Conservation (phyloP, 37 sponge, comb jelly and placozoan genomes). For the Dysidea cf. avara region DNA sequence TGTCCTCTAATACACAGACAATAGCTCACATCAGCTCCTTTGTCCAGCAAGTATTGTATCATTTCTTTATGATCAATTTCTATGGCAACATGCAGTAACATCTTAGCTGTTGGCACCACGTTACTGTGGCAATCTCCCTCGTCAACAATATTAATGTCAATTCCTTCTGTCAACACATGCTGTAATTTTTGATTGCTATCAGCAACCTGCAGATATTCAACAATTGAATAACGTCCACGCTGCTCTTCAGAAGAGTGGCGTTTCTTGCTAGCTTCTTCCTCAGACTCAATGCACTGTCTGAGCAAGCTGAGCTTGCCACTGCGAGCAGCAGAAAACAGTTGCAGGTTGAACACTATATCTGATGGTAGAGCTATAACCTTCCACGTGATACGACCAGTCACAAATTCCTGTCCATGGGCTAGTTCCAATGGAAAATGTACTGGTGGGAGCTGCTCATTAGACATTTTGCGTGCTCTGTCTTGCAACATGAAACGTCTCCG, state of each 20-base stretch:
- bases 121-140: too few relatives aligned
- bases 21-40: conserved; percentile 70
- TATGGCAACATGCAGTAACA: conserved; percentile 75
- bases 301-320: conserved; percentile 20
- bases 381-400: conserved; percentile 54
- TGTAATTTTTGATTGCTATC: too few relatives aligned
- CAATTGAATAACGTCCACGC: too few relatives aligned
- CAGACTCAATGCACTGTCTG: conserved; percentile 6
- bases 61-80: conserved; percentile 50
- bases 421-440: background rate
- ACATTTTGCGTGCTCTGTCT: background rate
- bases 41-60: conserved; percentile 50
- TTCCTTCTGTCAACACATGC: background rate
- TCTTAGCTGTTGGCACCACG: background rate
- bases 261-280: background rate
- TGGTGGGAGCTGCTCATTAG: too few relatives aligned
- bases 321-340: conserved; percentile 49
- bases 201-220: too few relatives aligned
- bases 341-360: conserved; percentile 12
- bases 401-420: conserved; percentile 23
- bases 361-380: conserved; percentile 48
- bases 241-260: too few relatives aligned
- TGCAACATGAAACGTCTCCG: background rate
- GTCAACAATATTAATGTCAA: background rate
- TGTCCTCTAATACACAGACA: background rate